Evolutionary conservation across 2,797 vertebrate species (phyloP).

Genomic region (Halcyon smyrnensis): DNA sequence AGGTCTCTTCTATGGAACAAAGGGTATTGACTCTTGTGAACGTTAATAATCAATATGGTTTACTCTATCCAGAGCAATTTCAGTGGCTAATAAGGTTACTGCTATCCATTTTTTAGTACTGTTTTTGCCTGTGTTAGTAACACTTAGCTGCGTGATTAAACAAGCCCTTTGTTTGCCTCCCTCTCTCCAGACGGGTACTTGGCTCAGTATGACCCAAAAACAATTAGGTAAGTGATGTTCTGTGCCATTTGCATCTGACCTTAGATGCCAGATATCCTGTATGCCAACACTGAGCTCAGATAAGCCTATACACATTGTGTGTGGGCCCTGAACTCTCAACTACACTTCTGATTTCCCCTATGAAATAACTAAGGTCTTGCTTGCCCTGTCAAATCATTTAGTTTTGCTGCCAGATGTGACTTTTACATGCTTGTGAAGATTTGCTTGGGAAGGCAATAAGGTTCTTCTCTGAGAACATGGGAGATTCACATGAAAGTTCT

Average conservation of each 20-base stretch:
- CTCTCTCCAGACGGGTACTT: conserved; percentile 46
- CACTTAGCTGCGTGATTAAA: conserved; percentile 32
- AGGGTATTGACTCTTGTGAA: background rate
- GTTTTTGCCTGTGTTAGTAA: background rate
- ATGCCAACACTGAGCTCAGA: conserved; percentile 7
- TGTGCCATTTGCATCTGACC: conserved; percentile 48
- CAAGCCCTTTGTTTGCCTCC: conserved; percentile 24
- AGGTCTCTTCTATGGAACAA: background rate
- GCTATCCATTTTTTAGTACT: background rate
- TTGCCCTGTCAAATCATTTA: conserved; percentile 6
- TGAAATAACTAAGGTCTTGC: background rate
- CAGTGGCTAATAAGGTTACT: conserved; percentile 33
- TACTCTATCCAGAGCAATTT: conserved; percentile 20
- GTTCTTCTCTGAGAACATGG: background rate
- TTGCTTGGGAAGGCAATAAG: background rate
- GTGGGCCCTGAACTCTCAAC: background rate
- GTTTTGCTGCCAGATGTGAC: background rate
- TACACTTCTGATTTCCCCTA: background rate
- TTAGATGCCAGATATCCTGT: conserved; percentile 14
- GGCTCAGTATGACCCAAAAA: conserved; percentile 37
- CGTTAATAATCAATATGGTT: background rate
- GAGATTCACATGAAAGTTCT: conserved; percentile 9
- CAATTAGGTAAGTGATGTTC: conserved; percentile 44
- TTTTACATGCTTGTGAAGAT: background rate
- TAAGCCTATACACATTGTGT: background rate